Conservation (phyloP, 1,140 invertebrate genomes). For the Zophobas morio region DNA sequence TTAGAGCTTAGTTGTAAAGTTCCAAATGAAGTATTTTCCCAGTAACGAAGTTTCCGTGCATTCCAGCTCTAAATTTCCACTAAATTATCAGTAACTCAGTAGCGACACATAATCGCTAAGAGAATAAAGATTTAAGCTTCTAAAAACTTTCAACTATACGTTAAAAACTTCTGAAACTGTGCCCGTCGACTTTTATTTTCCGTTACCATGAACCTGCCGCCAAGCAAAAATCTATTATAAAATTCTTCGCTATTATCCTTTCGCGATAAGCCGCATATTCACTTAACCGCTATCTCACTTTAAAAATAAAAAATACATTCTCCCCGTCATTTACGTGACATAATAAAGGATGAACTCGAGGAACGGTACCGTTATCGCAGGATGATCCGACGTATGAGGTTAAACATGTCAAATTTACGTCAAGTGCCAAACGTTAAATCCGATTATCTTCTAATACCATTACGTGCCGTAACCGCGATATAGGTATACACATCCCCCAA, state of each 20-base stretch:
- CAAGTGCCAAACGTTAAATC: constrained; percentile 45
- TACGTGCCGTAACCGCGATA: constrained; percentile 5
- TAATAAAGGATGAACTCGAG: constrained; percentile 18
- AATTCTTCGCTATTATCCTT: neutral
- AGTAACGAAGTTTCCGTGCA: no score
- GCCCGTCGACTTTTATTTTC: no score
- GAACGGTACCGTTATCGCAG: constrained; percentile 25
- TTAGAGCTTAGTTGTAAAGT: no score
- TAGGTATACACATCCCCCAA: constrained; percentile 14
- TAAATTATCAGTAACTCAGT: no score
- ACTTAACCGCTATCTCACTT: neutral
- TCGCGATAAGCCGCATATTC: constrained; percentile 4
- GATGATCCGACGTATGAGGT: constrained; percentile 14
- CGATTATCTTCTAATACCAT: constrained; percentile 46
- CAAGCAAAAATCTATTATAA: neutral
- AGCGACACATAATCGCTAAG: no score
- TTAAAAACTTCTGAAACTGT: no score
- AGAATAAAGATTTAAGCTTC: no score
- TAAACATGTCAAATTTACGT: constrained; percentile 47
- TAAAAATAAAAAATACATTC: constrained; percentile 12
- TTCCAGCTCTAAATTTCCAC: no score
- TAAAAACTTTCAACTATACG: no score
- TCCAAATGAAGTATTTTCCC: no score
- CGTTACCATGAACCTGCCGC: no score
- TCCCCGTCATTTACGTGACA: constrained; percentile 16